Conservation (phyloP, 2,888 invertebrate species). For the Netelia virgata region DNA sequence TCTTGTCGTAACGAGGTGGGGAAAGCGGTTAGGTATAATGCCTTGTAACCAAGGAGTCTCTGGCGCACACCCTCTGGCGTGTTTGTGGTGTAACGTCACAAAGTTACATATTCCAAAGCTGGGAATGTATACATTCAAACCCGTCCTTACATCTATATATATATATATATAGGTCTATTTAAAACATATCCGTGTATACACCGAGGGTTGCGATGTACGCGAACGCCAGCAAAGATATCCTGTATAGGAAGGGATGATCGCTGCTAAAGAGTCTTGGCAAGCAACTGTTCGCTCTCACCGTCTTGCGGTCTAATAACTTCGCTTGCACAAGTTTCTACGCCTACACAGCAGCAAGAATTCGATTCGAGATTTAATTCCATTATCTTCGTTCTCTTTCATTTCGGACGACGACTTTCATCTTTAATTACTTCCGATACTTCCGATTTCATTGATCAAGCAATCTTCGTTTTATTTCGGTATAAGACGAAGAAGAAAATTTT, state of each 20-base stretch:
- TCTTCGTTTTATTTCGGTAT: too few relatives aligned
- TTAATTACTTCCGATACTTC: too few relatives aligned
- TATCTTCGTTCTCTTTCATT: slow-evolving; percentile 9
- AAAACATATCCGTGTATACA: slow-evolving; percentile 27
- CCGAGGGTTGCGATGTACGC: slow-evolving; percentile 14
- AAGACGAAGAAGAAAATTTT: too few relatives aligned
- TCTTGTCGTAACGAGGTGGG: slow-evolving; percentile 81
- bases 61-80: slow-evolving; percentile 78
- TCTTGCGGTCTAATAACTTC: slow-evolving; percentile 72
- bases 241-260: slow-evolving; percentile 54
- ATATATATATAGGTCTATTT: slow-evolving; percentile 37
- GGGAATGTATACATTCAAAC: slow-evolving; percentile 70
- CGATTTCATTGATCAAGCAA: too few relatives aligned
- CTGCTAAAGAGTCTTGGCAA: slow-evolving; percentile 40
- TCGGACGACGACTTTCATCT: slow-evolving; percentile 5
- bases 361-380: slow-evolving; percentile 11
- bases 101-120: slow-evolving; percentile 78
- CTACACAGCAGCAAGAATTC: slow-evolving; percentile 65
- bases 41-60: slow-evolving; percentile 78
- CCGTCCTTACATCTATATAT: slow-evolving; percentile 64
- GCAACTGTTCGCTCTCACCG: slow-evolving; percentile 60
- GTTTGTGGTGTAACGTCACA: slow-evolving; percentile 83
- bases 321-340: slow-evolving; percentile 72
- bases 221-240: slow-evolving; percentile 31
- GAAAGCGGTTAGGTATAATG: slow-evolving; percentile 80